Conservation (phyloP, 1,140 invertebrate genomes). For the Drosophila lacteicornis region DNA sequence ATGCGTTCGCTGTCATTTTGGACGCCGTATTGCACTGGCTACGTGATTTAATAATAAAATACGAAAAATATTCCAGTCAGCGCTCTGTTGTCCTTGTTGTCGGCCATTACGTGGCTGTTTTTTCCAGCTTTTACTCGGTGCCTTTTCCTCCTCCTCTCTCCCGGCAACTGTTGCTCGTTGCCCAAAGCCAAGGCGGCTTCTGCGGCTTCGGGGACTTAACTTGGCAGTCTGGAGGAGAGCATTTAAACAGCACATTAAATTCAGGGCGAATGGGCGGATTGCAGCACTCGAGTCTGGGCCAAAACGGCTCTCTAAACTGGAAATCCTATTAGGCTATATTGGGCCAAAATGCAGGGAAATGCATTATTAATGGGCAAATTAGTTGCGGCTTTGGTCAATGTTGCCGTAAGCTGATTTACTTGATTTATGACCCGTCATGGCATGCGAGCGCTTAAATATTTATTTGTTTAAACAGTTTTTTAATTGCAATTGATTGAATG, state of each 20-base stretch:
- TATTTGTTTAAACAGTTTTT: conserved; percentile 49
- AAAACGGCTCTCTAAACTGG: conserved; percentile 10
- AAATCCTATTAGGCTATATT: conserved; percentile 37
- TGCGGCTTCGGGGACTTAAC: conserved; percentile 18
- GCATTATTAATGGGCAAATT: conserved; percentile 46
- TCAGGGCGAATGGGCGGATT: conserved; percentile 12
- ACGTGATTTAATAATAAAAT: conserved; percentile 83
- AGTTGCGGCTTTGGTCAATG: conserved; percentile 36
- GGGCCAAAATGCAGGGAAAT: conserved; percentile 17
- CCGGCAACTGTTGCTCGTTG: conserved; percentile 64
- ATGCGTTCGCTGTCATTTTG: conserved; percentile 83
- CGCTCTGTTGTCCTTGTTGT: conserved; percentile 72
- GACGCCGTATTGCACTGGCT: conserved; percentile 81
- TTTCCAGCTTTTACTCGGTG: conserved; percentile 2
- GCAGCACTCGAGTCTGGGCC: conserved; percentile 17
- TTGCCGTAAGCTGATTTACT: conserved; percentile 34
- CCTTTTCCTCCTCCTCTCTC: not conserved
- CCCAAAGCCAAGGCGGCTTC: not conserved
- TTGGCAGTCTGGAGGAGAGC: conserved; percentile 7
- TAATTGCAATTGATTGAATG: conserved; percentile 70
- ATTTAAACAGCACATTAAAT: conserved; percentile 48
- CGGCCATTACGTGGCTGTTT: conserved; percentile 72
- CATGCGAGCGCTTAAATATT: conserved; percentile 30
- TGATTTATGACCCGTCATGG: conserved; percentile 41
- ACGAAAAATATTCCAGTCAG: conserved; percentile 75